Evolutionary conservation across 2,113 vertebrate species (phyloP).

Genomic region (Syngnathus floridae): DNA sequence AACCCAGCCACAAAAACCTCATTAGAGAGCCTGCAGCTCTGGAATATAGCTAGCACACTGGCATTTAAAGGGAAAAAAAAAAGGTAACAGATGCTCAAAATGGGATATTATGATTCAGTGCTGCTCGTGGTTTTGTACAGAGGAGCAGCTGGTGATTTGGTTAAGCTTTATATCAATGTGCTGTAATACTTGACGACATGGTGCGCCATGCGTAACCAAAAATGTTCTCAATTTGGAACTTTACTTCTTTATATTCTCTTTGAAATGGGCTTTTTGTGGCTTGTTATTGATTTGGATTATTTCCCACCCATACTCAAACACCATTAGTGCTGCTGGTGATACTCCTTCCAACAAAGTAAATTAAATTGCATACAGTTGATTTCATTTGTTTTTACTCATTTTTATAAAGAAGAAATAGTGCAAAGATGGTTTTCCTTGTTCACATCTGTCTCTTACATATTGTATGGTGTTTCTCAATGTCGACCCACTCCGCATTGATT

Average conservation of each 20-base stretch:
- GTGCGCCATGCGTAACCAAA: slow-evolving; percentile 61
- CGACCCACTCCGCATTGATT: slow-evolving; percentile 31
- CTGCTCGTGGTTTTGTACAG: slow-evolving; percentile 12
- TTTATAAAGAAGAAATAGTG: not conserved
- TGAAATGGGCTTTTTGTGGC: slow-evolving; percentile 33
- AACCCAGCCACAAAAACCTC: slow-evolving; percentile 34
- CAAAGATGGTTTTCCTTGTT: slow-evolving; percentile 11
- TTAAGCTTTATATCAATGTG: slow-evolving; percentile 11
- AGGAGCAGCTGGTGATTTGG: slow-evolving; percentile 37
- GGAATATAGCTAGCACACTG: slow-evolving; percentile 31
- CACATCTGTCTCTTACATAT: slow-evolving; percentile 9
- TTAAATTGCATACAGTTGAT: slow-evolving; percentile 71
- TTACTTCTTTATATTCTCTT: slow-evolving; percentile 55
- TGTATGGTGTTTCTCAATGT: slow-evolving; percentile 13
- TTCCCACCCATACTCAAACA: slow-evolving; percentile 17
- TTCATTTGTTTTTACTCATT: not conserved
- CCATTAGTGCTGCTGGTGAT: slow-evolving; percentile 66
- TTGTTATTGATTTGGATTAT: slow-evolving; percentile 4
- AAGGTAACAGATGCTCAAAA: slow-evolving; percentile 31
- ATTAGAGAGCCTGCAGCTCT: slow-evolving; percentile 40
- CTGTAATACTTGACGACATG: slow-evolving; percentile 63
- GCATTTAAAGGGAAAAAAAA: slow-evolving; percentile 39
- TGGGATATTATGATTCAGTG: slow-evolving; percentile 26
- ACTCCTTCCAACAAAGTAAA: slow-evolving; percentile 73
- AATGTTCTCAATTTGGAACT: slow-evolving; percentile 37